Evolutionary conservation across 2,797 vertebrate species (phyloP).

Genomic region (Ispidina picta): DNA sequence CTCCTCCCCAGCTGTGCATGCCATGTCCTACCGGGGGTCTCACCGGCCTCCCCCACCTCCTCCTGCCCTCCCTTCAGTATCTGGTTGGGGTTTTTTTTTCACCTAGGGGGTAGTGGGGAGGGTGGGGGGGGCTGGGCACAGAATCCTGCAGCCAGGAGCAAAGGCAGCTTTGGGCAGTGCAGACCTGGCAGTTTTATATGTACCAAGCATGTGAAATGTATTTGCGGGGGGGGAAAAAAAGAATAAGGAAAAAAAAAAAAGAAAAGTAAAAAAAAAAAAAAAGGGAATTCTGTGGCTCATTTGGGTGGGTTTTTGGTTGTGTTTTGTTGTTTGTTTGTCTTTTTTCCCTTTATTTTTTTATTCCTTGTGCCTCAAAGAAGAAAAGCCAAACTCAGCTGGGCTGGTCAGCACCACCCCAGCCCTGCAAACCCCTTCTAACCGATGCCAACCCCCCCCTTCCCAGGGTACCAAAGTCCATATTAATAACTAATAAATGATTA

Average conservation of each 20-base stretch:
- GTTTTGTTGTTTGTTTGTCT: background rate
- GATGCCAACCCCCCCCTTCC: background rate
- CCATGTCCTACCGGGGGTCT: background rate
- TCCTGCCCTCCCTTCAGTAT: background rate
- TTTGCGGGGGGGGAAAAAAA: background rate
- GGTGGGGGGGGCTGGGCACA: fast-evolving
- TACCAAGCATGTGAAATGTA: slow-evolving; percentile 45
- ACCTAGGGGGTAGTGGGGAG: too few relatives aligned
- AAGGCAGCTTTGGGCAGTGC: background rate
- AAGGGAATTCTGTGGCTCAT: background rate
- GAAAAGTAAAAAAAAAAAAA: background rate
- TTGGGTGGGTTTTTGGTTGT: background rate
- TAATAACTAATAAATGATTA: slow-evolving; percentile 21
- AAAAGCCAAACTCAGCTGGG: background rate
- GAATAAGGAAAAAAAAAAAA: too few relatives aligned
- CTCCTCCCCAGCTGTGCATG: background rate
- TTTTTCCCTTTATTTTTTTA: background rate
- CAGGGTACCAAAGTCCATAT: background rate
- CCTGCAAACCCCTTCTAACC: background rate
- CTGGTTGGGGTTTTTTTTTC: background rate
- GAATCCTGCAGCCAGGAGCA: background rate
- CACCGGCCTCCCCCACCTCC: background rate
- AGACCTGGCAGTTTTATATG: slow-evolving; percentile 20
- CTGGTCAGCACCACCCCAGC: background rate
- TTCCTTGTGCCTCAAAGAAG: background rate